These are phyloP conservation scores for Jacana jacana DNA, from an alignment of 2,113 vertebrate species.

Conservation along the genomic window DNA sequence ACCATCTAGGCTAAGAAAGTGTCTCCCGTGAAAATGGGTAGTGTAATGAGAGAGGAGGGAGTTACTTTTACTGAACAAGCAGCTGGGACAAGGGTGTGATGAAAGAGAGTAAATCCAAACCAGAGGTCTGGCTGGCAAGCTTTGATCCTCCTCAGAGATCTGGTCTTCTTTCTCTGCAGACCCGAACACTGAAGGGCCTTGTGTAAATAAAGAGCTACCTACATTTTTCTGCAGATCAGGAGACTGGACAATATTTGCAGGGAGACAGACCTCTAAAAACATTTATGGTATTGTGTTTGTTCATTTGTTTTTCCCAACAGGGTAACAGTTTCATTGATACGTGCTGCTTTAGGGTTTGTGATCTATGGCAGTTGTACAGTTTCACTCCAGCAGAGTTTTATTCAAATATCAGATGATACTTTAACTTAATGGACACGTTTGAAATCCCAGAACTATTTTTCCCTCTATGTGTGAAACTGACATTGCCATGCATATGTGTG, in stretches of 20 bases:
- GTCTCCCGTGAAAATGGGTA: not conserved
- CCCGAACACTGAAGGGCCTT: not conserved
- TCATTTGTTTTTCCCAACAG: not conserved
- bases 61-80: not conserved
- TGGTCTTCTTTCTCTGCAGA: not conserved
- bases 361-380: not conserved
- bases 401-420: not conserved
- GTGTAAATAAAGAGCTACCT: not conserved
- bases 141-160: not conserved
- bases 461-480: not conserved
- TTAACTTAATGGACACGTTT: not conserved
- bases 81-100: slow-evolving; percentile 9
- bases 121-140: not conserved
- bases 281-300: not conserved
- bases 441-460: not conserved
- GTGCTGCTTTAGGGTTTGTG: not conserved
- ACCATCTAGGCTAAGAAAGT: not conserved
- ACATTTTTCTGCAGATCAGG: not conserved
- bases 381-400: slow-evolving; percentile 20
- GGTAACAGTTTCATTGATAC: not conserved
- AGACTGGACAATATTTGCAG: not conserved
- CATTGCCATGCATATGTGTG: not conserved
- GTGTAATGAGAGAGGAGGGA: not conserved
- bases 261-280: not conserved
- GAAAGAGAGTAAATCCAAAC: slow-evolving; percentile 18